Conservation (phyloP, 2,888 invertebrate species). For the Timandra comae region DNA sequence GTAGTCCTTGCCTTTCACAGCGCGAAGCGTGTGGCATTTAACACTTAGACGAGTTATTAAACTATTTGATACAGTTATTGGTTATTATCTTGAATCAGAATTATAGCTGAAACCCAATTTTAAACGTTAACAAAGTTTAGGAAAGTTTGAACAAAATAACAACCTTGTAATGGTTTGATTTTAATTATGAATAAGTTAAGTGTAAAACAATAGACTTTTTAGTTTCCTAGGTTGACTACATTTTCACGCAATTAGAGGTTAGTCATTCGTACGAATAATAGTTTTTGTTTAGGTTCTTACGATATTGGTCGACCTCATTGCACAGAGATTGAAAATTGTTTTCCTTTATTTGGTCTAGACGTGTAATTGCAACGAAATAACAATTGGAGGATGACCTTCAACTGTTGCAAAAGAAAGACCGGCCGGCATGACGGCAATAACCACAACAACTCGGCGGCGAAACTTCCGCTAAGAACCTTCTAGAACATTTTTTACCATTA, state of each 20-base stretch:
- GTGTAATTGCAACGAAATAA: conserved; percentile 47
- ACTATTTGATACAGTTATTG: too few species aligned
- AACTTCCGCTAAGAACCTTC: conserved; percentile 36
- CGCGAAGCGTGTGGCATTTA: conserved; percentile 52
- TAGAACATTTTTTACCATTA: conserved; percentile 12
- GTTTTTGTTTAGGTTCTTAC: conserved; percentile 59
- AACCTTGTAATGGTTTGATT: too few species aligned
- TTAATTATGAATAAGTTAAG: too few species aligned
- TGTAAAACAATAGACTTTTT: too few species aligned
- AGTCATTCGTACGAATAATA: conserved; percentile 42
- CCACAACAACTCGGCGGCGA: conserved; percentile 13
- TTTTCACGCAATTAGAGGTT: conserved; percentile 51
- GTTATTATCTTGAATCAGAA: too few species aligned
- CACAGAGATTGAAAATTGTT: conserved; percentile 45
- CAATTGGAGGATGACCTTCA: conserved; percentile 50
- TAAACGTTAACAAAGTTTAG: too few species aligned
- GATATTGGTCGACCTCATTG: conserved; percentile 51
- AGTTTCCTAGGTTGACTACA: conserved; percentile 23
- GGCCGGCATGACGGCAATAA: conserved; percentile 16
- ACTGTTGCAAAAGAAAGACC: conserved; percentile 34
- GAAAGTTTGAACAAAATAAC: too few species aligned
- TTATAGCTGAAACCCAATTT: too few species aligned
- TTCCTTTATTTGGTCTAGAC: conserved; percentile 42
- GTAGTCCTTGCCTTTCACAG: conserved; percentile 56
- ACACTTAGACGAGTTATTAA: conserved; percentile 26